Base-by-base conservation (phyloP, 1,140 invertebrate genomes). In the Euura saliciscinereae region DNA sequence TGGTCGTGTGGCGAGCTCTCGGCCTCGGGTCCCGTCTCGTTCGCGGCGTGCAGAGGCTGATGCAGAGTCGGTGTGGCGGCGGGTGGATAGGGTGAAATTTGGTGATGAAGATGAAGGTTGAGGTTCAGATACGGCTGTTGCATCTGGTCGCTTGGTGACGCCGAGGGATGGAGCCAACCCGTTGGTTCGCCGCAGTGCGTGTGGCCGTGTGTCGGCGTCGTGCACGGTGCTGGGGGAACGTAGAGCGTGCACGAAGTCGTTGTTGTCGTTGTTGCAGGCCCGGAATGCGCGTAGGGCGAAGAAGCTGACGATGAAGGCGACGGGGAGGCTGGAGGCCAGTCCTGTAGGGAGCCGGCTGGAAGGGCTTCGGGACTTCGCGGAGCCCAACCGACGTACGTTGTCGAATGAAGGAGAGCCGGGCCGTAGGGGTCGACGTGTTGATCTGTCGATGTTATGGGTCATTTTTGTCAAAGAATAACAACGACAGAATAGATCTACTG, bases 91-190 rank as follows among this genome's bases (percentile, higher is more conserved):
- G 70, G 78, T 0, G 86, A 83, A 76, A 88, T 86, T 59, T 88
- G 86, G 74, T 88, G 86, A 72, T 88, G 86, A 6, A 88, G 69
- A 70, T 88, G 86, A 0, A 88, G 80, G 69, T 88, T 88, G 6
- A 88, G 70, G 73, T 88, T 88, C 5, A 88, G 78, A 45, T 88
- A 88, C 0, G 86, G 83, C 64, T 86, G 85, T 67, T 82, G 83
- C 70, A 82, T 81, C 42, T 84, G 83, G 64, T 84, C 82, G 3
- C 78, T 76, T 0, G 86, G 71, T 0, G 81, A 70, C 6, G 51
- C 51, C 10, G 78, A 73, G 0, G 86, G 80, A 64, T 88, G 86
- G 4, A 88, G 73, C 86, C 86, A 88, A 8, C 80, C 71, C 0
- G 85, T 76, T 2, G 85, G 78, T 11, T 86, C 84, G 0, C 79